Evolutionary conservation across 2,888 invertebrate species (phyloP).

Genomic region (Phrixothrix hirtus): DNA sequence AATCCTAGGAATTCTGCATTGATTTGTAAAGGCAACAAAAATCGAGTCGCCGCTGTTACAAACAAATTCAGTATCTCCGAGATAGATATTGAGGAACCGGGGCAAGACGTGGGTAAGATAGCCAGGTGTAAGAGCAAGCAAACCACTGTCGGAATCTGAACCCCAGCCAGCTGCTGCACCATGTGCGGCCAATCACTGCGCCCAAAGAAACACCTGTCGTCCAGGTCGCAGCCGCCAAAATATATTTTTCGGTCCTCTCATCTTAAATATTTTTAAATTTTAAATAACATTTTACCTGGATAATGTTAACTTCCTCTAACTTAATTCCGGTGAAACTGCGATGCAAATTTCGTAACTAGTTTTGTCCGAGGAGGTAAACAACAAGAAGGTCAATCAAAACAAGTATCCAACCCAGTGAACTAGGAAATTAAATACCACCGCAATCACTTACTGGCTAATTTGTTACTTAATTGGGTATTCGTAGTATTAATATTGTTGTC

Average conservation of each 20-base stretch:
- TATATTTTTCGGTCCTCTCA: constrained; percentile 6
- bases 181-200: constrained; percentile 34
- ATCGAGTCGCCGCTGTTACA: neutral
- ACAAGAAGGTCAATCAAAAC: neutral
- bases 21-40: too few species aligned
- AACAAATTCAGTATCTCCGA: neutral
- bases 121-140: constrained; percentile 22
- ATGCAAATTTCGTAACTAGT: too few species aligned
- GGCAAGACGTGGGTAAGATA: constrained; percentile 6
- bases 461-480: neutral
- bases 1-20: too few species aligned
- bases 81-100: neutral
- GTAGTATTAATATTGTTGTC: too few species aligned
- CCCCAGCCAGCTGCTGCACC: constrained; percentile 30
- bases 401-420: neutral
- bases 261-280: constrained; percentile 1
- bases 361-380: neutral
- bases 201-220: constrained; percentile 27
- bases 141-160: constrained; percentile 32
- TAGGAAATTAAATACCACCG: neutral
- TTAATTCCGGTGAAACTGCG: too few species aligned
- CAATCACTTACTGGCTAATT: neutral
- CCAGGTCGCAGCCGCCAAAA: constrained; percentile 24
- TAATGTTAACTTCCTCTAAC: too few species aligned
- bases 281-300: too few species aligned